These are phyloP conservation scores for Metaphire vulgaris DNA, from an alignment of 1,140 invertebrate genomes.

Conservation along the genomic window DNA sequence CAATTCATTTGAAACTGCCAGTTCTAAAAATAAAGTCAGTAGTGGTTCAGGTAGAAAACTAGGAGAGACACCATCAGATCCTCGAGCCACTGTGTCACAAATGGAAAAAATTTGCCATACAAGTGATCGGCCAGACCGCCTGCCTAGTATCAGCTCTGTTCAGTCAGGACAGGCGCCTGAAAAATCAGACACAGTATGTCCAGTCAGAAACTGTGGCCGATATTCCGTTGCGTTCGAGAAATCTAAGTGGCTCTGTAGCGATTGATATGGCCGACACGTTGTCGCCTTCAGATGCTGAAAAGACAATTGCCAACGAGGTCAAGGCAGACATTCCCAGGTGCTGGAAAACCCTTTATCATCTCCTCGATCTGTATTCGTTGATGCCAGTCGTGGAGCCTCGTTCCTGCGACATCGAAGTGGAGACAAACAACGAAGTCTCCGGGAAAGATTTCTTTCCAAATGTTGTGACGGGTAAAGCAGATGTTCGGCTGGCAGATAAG, in stretches of 20 bases:
- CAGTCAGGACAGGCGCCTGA: background rate
- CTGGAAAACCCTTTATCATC: slow-evolving; percentile 88
- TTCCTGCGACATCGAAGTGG: slow-evolving; percentile 41
- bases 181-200: background rate
- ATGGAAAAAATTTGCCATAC: background rate
- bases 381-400: slow-evolving; percentile 73
- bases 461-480: background rate
- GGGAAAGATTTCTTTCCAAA: background rate
- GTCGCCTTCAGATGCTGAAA: slow-evolving; percentile 48
- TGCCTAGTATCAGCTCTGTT: background rate
- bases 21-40: background rate
- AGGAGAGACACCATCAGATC: background rate
- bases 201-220: background rate
- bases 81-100: background rate
- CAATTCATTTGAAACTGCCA: background rate
- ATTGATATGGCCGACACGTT: slow-evolving; percentile 50
- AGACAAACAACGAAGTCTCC: slow-evolving; percentile 48
- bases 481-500: background rate
- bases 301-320: slow-evolving; percentile 51
- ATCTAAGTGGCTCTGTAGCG: slow-evolving; percentile 44
- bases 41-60: background rate
- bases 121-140: background rate
- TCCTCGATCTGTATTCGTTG: slow-evolving; percentile 84
- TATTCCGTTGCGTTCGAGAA: background rate
- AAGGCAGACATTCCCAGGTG: slow-evolving; percentile 68